Evolutionary conservation across 1,140 invertebrate genomes (phyloP).

Genomic region (Polypedilum pembai): DNA sequence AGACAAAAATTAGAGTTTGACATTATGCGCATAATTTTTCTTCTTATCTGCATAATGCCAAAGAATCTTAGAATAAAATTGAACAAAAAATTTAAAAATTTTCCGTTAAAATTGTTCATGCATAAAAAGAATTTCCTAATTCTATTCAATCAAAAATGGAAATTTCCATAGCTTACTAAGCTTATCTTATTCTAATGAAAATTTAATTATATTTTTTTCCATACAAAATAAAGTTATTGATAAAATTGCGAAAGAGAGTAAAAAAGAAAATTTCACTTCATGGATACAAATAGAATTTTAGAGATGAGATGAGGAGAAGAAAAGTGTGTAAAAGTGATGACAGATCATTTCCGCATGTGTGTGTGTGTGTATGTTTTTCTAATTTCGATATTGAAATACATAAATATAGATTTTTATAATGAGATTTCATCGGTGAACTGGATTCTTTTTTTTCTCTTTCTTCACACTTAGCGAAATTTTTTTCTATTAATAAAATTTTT

Average conservation of each 20-base stretch:
- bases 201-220: no score
- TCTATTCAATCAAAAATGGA: not conserved
- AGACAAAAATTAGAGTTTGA: no score
- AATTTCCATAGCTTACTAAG: not conserved
- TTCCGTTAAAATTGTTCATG: no score
- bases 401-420: constrained; percentile 27
- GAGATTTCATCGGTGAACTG: constrained; percentile 25
- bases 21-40: not conserved
- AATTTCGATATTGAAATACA: constrained; percentile 24
- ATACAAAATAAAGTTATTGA: not conserved
- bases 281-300: not conserved
- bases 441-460: constrained; percentile 3
- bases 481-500: constrained; percentile 9
- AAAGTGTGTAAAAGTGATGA: constrained; percentile 27
- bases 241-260: not conserved
- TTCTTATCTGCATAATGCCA: not conserved
- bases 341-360: constrained; percentile 25
- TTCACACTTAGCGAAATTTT: not conserved
- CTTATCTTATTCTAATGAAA: no score
- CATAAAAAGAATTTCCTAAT: not conserved
- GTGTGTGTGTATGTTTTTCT: constrained; percentile 5
- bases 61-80: no score
- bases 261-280: no score
- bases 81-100: no score
- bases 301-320: no score